phyloP scores from a whole-genome alignment of 1,140 invertebrate genomes.

The Papilio dardanus region DNA sequence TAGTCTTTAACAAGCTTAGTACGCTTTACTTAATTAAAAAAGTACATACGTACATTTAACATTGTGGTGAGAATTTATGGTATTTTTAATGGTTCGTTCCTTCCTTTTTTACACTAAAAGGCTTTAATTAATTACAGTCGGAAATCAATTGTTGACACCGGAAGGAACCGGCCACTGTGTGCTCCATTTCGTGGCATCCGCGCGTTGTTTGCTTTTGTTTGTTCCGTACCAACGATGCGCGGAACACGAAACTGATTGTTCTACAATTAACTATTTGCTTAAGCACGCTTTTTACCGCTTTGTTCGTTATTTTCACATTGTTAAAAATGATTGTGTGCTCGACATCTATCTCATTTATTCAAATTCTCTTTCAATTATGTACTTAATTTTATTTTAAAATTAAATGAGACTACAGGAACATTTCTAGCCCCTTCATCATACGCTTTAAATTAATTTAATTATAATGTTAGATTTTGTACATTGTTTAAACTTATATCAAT shows the following conservation, averaged over 20 bases:
- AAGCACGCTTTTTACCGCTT: slow-evolving; percentile 17
- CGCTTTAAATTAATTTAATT: background rate
- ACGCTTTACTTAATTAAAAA: background rate
- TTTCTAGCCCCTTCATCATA: background rate
- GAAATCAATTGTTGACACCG: background rate
- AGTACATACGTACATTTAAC: background rate
- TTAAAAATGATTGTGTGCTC: slow-evolving; percentile 9
- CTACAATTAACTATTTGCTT: slow-evolving; percentile 22
- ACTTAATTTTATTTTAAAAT: background rate
- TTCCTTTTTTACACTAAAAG: background rate
- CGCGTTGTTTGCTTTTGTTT: background rate
- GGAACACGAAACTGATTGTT: slow-evolving; percentile 13
- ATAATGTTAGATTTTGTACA: background rate
- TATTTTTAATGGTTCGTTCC: background rate
- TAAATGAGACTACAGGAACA: background rate
- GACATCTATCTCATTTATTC: background rate
- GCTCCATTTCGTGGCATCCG: background rate
- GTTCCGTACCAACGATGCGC: background rate
- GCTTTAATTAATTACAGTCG: background rate
- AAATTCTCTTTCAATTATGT: background rate
- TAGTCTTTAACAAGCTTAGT: too few relatives aligned
- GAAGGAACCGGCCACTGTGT: background rate
- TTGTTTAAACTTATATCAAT: background rate
- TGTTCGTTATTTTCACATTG: slow-evolving; percentile 10
- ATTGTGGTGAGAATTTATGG: background rate